Percentiles rank a stretch among this genome's conserved stretches.
phyloP scores from a whole-genome alignment of 2,113 vertebrate genomes.

The Lethenteron reissneri region DNA sequence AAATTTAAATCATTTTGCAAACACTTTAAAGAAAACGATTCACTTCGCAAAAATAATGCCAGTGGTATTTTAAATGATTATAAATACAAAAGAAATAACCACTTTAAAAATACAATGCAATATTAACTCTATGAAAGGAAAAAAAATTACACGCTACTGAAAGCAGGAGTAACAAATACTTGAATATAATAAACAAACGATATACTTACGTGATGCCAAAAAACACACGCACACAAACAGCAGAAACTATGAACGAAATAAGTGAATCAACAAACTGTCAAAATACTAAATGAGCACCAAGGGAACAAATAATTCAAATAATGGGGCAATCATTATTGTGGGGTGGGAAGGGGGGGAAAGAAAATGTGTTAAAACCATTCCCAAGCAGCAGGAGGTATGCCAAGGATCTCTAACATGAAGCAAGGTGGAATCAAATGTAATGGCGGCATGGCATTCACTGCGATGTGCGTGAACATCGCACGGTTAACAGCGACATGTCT shows the following conservation, averaged over 20 bases:
- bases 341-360: background rate
- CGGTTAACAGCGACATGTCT: no score
- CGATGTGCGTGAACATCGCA: no score
- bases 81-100: background rate
- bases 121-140: constrained; percentile 2
- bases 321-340: constrained; percentile 2
- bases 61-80: background rate
- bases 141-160: background rate
- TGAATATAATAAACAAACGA: background rate
- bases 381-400: background rate
- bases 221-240: constrained; percentile 1
- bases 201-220: constrained; percentile 5
- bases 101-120: constrained; percentile 3
- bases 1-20: background rate
- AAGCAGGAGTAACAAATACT: background rate
- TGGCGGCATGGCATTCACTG: no score
- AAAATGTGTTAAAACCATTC: constrained; percentile 4
- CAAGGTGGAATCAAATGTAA: no score
- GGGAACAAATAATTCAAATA: constrained; percentile 6
- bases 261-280: no score
- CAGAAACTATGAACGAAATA: background rate
- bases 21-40: background rate
- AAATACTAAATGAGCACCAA: constrained; percentile 2
- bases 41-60: constrained; percentile 1
- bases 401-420: no score